A percentile compares a stretch with the other conserved stretches of the same genome.
phyloP scores from a whole-genome alignment of 2,113 vertebrate species.

The Hippocampus barbouri region DNA sequence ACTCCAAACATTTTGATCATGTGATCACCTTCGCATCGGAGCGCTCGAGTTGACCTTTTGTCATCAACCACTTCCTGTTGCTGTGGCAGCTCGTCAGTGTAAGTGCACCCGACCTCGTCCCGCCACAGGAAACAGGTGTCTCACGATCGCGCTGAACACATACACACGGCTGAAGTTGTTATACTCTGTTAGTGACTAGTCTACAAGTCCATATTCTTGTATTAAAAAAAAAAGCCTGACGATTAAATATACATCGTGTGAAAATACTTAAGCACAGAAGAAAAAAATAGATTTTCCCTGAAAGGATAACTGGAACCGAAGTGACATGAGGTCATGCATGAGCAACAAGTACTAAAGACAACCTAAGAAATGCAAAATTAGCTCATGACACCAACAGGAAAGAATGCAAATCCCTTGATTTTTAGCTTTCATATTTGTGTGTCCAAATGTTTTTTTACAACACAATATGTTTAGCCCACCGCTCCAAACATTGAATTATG shows the following conservation, averaged over 20 bases:
- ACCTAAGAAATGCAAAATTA: no score
- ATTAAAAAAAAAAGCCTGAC: neutral
- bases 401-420: no score
- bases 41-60: constrained; percentile 9
- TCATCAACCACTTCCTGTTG: constrained; percentile 42
- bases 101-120: neutral
- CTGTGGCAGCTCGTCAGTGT: neutral
- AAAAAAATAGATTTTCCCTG: no score
- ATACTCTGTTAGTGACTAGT: neutral
- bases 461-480: no score
- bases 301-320: no score
- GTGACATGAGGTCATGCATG: no score
- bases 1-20: neutral
- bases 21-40: neutral
- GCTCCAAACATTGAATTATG: no score
- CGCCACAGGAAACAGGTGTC: constrained; percentile 24
- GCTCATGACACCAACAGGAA: no score
- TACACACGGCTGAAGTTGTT: neutral
- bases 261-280: neutral
- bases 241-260: neutral
- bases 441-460: no score
- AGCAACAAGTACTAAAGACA: no score
- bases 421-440: no score
- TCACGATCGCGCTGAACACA: neutral
- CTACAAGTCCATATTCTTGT: neutral